Percentiles rank a stretch among this genome's conserved stretches.
phyloP scores from a whole-genome alignment of 2,113 vertebrate genomes.

The Crotophaga sulcirostris region DNA sequence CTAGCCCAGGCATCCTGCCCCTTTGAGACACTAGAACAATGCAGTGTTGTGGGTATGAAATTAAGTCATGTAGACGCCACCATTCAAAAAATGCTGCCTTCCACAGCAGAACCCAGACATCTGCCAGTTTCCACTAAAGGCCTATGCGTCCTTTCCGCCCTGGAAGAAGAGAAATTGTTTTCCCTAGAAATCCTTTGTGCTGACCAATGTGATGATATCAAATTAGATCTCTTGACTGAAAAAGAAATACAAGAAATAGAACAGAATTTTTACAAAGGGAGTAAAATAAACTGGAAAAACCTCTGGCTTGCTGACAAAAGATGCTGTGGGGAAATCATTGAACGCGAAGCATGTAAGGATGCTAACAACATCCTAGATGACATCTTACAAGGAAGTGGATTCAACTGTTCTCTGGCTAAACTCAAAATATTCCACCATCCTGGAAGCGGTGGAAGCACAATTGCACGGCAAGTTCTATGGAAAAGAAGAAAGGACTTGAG shows the following conservation, averaged over 20 bases:
- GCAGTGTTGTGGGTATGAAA: constrained; percentile 82
- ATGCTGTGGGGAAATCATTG: constrained; percentile 75
- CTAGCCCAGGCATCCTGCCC: constrained; percentile 76
- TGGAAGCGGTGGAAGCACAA: constrained; percentile 87
- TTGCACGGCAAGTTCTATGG: constrained; percentile 84
- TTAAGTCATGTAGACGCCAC: constrained; percentile 81
- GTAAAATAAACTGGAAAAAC: constrained; percentile 80
- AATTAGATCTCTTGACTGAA: constrained; percentile 31
- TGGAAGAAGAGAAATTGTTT: constrained; percentile 76
- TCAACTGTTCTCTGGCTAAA: constrained; percentile 63
- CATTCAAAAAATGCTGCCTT: constrained; percentile 65
- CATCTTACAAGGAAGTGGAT: not conserved
- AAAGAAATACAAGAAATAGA: constrained; percentile 72
- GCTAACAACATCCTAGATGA: constrained; percentile 63
- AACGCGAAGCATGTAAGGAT: constrained; percentile 75
- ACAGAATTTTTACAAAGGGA: constrained; percentile 78
- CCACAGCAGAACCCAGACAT: constrained; percentile 38
- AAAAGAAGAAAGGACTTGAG: constrained; percentile 75
- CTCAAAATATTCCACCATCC: constrained; percentile 86
- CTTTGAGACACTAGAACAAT: constrained; percentile 55
- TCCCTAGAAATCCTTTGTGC: constrained; percentile 80
- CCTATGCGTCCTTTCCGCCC: constrained; percentile 67
- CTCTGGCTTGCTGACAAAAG: constrained; percentile 82
- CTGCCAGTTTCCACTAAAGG: constrained; percentile 73
- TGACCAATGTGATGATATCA: constrained; percentile 77